Conservation (phyloP, 2,888 invertebrate species). For the Deroplatys truncata region DNA sequence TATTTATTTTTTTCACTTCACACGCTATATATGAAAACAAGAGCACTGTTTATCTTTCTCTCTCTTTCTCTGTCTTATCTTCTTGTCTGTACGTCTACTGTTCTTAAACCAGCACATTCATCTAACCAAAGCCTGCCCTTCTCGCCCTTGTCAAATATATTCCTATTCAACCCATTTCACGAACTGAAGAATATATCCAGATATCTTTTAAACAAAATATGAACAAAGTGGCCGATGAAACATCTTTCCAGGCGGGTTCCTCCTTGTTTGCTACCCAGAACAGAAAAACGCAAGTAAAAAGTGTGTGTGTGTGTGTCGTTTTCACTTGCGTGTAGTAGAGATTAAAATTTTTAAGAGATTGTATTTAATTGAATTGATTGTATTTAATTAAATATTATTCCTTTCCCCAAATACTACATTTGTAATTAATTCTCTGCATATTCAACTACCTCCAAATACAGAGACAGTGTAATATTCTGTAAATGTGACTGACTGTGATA, state of each 20-base stretch:
- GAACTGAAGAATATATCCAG: neutral
- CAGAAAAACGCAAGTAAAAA: too few species aligned
- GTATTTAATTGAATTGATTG: too few species aligned
- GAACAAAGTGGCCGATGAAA: neutral
- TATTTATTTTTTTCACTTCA: slow-evolving; percentile 20
- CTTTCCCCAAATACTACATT: too few species aligned
- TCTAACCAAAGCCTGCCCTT: neutral
- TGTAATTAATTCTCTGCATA: too few species aligned
- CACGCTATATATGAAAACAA: neutral
- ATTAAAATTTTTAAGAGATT: too few species aligned
- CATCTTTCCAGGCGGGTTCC: neutral
- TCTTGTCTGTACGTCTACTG: neutral
- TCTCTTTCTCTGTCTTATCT: neutral
- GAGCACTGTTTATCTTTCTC: slow-evolving; percentile 5
- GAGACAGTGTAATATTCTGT: too few species aligned
- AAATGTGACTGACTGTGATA: too few species aligned
- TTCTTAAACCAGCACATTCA: neutral
- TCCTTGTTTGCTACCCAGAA: neutral
- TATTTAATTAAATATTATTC: too few species aligned
- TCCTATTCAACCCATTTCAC: neutral
- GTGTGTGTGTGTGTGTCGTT: too few species aligned
- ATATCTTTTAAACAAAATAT: neutral
- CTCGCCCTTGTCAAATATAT: neutral
- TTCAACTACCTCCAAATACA: too few species aligned
- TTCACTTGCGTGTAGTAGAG: too few species aligned